These are phyloP conservation scores for Hemibagrus wyckioides DNA, from an alignment of 2,113 vertebrate species.

Conservation along the genomic window DNA sequence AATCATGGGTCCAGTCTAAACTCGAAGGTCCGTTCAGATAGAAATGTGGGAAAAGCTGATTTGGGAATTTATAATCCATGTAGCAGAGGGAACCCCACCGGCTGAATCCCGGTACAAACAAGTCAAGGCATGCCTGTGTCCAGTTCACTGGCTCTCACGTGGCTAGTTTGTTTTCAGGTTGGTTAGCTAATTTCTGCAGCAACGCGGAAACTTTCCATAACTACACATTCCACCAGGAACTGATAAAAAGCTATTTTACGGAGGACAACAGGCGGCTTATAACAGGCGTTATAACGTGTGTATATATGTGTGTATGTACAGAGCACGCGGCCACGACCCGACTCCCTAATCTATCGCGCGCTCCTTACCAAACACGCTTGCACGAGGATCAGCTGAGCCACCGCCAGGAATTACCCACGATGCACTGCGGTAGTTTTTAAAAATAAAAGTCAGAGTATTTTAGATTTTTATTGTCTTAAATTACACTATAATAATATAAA, in stretches of 20 bases:
- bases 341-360: not conserved
- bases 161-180: not conserved
- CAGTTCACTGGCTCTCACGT: not conserved
- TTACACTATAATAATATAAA: no score
- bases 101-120: not conserved
- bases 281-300: no score
- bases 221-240: no score
- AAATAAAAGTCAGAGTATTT: not conserved
- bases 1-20: not conserved
- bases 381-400: not conserved
- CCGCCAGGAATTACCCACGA: not conserved
- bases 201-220: not conserved
- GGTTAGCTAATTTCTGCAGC: not conserved
- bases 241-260: no score
- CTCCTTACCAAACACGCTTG: not conserved
- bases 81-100: not conserved
- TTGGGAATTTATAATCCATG: slow-evolving; percentile 70
- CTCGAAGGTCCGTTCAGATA: slow-evolving; percentile 63
- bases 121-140: not conserved
- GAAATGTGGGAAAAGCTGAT: slow-evolving; percentile 64
- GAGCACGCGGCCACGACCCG: not conserved
- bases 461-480: no score
- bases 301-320: no score
- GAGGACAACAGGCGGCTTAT: no score
- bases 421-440: not conserved